Percentiles rank a stretch among this genome's conserved stretches.
Conservation (phyloP, 2,797 vertebrate species). For the Scolopax rusticola region DNA sequence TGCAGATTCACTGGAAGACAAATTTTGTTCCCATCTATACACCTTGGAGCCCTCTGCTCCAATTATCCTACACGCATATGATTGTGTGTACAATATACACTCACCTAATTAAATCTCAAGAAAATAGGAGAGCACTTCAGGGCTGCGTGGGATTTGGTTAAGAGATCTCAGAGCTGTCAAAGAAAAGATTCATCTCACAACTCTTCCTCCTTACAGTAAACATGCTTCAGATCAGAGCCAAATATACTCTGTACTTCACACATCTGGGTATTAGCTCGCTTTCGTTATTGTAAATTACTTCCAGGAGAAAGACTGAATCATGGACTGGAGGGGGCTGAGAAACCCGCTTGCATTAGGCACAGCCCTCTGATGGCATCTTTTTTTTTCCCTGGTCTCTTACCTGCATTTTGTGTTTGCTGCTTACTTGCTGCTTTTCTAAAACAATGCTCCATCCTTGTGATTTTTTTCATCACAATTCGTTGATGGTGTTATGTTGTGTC, state of each 20-base stretch:
- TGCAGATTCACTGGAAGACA: background rate
- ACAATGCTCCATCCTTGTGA: accelerated
- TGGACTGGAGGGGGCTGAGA: background rate
- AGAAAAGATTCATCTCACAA: conserved; percentile 20
- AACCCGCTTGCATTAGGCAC: background rate
- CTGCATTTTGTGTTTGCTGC: background rate
- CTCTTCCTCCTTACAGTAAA: background rate
- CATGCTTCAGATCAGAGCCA: background rate
- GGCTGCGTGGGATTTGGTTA: background rate
- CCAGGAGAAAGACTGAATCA: conserved; percentile 57
- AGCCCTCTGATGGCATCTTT: background rate
- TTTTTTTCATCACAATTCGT: too few relatives aligned
- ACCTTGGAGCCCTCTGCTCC: background rate
- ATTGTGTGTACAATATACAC: background rate
- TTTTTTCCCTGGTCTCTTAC: background rate
- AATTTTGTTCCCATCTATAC: background rate
- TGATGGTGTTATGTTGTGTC: background rate
- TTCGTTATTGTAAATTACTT: conserved; percentile 1
- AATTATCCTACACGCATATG: background rate
- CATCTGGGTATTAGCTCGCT: conserved; percentile 4
- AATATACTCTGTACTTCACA: background rate
- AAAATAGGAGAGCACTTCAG: background rate
- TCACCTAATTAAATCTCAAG: background rate
- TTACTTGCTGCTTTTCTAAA: background rate
- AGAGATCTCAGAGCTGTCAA: conserved; percentile 1